Conservation (phyloP, 2,797 vertebrate genomes). For the Lacerta viridis region DNA sequence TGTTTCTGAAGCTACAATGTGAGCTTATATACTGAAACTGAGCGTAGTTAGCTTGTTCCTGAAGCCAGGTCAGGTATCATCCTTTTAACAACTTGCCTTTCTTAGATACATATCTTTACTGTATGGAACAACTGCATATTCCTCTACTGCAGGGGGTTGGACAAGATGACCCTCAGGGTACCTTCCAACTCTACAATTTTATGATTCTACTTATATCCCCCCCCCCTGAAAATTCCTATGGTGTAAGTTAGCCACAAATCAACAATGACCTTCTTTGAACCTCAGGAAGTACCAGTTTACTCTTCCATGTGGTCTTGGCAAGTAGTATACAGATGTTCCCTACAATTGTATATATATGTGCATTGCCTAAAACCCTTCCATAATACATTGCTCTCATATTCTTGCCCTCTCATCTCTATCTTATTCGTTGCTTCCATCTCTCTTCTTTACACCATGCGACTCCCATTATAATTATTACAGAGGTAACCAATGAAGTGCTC, state of each 20-base stretch:
- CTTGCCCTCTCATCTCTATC: neutral
- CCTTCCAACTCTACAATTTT: neutral
- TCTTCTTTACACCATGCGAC: conserved; percentile 5
- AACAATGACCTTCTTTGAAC: neutral
- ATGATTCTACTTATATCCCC: neutral
- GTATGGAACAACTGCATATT: too few relatives aligned
- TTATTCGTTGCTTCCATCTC: neutral
- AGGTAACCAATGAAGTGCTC: too few relatives aligned
- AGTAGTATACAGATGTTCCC: neutral
- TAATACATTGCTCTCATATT: neutral
- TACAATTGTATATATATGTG: neutral
- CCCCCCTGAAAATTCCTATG: neutral
- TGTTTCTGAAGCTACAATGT: neutral
- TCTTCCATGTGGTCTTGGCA: neutral
- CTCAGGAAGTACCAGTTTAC: neutral
- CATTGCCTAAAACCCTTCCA: neutral
- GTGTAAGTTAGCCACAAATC: neutral
- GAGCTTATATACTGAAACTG: neutral
- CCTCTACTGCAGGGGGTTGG: too few relatives aligned
- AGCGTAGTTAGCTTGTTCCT: neutral
- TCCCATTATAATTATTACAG: neutral
- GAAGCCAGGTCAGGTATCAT: neutral
- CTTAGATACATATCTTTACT: neutral
- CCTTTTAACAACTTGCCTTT: neutral
- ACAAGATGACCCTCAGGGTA: too few relatives aligned